Evolutionary conservation across 2,113 vertebrate species (phyloP).

Genomic region (Gallinago media): DNA sequence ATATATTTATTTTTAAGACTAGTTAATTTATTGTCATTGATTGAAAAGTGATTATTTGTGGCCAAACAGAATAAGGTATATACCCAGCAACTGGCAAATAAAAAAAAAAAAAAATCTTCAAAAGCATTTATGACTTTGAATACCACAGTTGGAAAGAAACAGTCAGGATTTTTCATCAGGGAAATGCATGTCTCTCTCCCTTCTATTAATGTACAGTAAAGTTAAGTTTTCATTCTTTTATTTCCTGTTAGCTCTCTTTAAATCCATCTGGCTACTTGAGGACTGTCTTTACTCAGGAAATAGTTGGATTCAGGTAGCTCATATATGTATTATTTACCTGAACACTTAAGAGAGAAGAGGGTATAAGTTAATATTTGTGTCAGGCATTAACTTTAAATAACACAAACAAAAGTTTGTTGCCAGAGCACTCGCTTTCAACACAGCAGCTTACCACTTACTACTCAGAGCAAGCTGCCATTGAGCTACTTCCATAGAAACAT

Average conservation of each 20-base stretch:
- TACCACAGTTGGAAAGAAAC: background rate
- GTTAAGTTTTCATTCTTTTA: background rate
- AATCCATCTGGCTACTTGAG: background rate
- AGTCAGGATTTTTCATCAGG: background rate
- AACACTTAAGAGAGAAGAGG: background rate
- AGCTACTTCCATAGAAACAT: background rate
- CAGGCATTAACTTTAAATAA: background rate
- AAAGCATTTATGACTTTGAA: background rate
- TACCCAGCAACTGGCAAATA: background rate
- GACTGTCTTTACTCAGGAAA: background rate
- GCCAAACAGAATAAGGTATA: background rate
- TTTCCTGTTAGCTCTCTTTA: background rate
- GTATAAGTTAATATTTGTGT: background rate
- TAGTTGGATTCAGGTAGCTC: background rate
- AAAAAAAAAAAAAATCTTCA: background rate
- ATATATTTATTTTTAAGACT: slow-evolving; percentile 24
- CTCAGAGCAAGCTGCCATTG: background rate
- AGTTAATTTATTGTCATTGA: background rate
- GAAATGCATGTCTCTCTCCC: background rate
- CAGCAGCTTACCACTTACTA: background rate
- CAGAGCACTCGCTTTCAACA: background rate
- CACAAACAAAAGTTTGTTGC: background rate
- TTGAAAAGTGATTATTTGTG: background rate
- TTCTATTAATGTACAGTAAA: background rate
- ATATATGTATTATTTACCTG: background rate